Conservation (phyloP, 2,113 vertebrate genomes). For the Alaudala cheleensis region DNA sequence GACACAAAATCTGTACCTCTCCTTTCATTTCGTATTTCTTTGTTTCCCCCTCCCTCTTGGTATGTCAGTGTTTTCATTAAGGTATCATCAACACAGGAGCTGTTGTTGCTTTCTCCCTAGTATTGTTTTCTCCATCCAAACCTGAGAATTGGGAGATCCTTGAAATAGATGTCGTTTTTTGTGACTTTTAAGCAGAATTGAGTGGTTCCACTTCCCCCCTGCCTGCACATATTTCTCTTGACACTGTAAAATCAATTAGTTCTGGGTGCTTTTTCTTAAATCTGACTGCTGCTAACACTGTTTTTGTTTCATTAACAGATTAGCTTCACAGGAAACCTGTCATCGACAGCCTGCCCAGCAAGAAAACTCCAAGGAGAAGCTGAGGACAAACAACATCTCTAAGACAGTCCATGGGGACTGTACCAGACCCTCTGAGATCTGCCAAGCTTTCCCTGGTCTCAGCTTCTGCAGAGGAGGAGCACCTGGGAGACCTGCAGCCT, state of each 20-base stretch:
- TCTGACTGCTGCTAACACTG: slow-evolving; percentile 17
- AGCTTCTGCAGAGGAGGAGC: slow-evolving; percentile 73
- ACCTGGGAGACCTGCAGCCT: slow-evolving; percentile 69
- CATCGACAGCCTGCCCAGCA: rapidly evolving
- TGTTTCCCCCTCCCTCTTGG: not conserved
- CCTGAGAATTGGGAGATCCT: not conserved
- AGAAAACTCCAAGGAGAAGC: not conserved
- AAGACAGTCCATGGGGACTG: slow-evolving; percentile 82
- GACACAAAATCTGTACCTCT: not conserved
- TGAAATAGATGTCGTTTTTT: not conserved
- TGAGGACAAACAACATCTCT: not conserved
- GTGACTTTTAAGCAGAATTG: not conserved
- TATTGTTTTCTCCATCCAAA: not conserved
- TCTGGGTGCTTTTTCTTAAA: not conserved
- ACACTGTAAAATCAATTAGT: not conserved
- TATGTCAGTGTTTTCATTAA: not conserved
- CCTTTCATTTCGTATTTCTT: not conserved
- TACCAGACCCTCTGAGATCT: slow-evolving; percentile 87
- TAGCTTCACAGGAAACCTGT: not conserved
- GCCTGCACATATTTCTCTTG: not conserved
- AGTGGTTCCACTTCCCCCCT: not conserved
- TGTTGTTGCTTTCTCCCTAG: not conserved
- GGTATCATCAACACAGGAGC: not conserved
- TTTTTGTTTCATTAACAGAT: slow-evolving; percentile 68
- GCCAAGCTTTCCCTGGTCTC: slow-evolving; percentile 80